A percentile compares a stretch with the other conserved stretches of the same genome.
These are phyloP conservation scores for Aspidiotus rigidus DNA, from an alignment of 2,888 invertebrate genomes.

Conservation along the genomic window DNA sequence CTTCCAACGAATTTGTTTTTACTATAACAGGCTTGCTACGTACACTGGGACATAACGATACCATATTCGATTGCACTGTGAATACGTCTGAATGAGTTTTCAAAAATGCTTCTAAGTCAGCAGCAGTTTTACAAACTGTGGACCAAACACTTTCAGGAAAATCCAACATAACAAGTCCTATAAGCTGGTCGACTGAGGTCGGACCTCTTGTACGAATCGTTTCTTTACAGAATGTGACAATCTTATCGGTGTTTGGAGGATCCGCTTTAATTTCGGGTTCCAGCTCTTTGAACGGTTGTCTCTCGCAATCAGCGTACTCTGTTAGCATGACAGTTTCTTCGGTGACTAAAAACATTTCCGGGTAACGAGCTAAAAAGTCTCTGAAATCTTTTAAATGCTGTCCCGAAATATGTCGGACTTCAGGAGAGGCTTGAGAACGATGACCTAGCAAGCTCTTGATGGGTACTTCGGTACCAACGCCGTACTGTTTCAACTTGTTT, in stretches of 20 bases:
- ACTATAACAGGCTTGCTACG: slow-evolving; percentile 35
- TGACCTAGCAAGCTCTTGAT: slow-evolving; percentile 94
- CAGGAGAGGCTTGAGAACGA: slow-evolving; percentile 89
- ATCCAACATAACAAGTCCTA: slow-evolving; percentile 66
- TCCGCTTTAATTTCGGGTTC: slow-evolving; percentile 66
- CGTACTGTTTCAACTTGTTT: slow-evolving; percentile 88
- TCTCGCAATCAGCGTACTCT: slow-evolving; percentile 55
- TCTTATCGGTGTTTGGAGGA: slow-evolving; percentile 69
- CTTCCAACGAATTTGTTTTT: slow-evolving; percentile 46
- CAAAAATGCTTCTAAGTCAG: slow-evolving; percentile 80
- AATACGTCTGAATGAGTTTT: slow-evolving; percentile 90
- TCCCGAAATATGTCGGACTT: slow-evolving; percentile 89
- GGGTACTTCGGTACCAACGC: slow-evolving; percentile 90
- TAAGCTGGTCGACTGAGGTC: slow-evolving; percentile 76
- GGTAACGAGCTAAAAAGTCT: slow-evolving; percentile 75
- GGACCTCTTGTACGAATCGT: slow-evolving; percentile 74
- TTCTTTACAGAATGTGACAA: slow-evolving; percentile 72
- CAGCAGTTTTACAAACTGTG: slow-evolving; percentile 80
- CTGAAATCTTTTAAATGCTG: slow-evolving; percentile 90
- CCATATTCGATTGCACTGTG: slow-evolving; percentile 74
- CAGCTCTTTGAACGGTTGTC: slow-evolving; percentile 59
- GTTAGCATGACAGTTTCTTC: slow-evolving; percentile 71
- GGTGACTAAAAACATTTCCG: slow-evolving; percentile 74
- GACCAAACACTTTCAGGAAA: slow-evolving; percentile 71
- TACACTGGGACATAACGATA: slow-evolving; percentile 29